Evolutionary conservation across 2,113 vertebrate genomes (phyloP).

Genomic region (Salvelinus sp.): DNA sequence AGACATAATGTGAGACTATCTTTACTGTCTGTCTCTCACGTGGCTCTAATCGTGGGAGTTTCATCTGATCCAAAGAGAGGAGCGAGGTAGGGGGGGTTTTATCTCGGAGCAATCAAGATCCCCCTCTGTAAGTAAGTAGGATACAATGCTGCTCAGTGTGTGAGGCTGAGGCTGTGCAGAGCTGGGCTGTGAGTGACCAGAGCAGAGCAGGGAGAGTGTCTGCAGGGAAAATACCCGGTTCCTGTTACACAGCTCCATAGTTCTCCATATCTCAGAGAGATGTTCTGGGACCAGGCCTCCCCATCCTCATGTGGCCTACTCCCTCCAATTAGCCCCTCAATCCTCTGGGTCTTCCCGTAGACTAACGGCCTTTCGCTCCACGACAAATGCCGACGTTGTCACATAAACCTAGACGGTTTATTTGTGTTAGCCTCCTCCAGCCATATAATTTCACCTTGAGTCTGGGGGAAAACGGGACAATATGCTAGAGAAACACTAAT

Average conservation of each 20-base stretch:
- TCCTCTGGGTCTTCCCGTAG: no score
- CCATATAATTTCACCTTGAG: slow-evolving; percentile 14
- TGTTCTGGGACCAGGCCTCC: no score
- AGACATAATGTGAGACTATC: no score
- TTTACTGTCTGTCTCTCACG: no score
- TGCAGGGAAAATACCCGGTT: neutral
- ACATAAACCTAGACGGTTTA: slow-evolving; percentile 18
- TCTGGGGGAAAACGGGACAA: slow-evolving; percentile 23
- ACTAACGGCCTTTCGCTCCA: neutral
- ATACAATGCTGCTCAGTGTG: slow-evolving; percentile 28
- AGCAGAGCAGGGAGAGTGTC: neutral
- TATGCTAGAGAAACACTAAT: neutral
- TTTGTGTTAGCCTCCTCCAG: slow-evolving; percentile 7
- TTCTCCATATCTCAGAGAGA: no score
- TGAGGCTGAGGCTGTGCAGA: no score
- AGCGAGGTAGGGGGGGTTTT: neutral
- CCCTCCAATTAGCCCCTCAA: no score
- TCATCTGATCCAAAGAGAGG: no score
- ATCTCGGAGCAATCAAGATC: slow-evolving; percentile 19
- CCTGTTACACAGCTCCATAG: no score
- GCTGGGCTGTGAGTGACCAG: neutral
- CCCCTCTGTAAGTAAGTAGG: neutral
- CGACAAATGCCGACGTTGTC: slow-evolving; percentile 14
- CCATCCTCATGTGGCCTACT: no score
- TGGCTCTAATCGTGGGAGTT: no score